Evolutionary conservation across 1,140 invertebrate species (phyloP).

Genomic region (Trichomalopsis sarcophagae): DNA sequence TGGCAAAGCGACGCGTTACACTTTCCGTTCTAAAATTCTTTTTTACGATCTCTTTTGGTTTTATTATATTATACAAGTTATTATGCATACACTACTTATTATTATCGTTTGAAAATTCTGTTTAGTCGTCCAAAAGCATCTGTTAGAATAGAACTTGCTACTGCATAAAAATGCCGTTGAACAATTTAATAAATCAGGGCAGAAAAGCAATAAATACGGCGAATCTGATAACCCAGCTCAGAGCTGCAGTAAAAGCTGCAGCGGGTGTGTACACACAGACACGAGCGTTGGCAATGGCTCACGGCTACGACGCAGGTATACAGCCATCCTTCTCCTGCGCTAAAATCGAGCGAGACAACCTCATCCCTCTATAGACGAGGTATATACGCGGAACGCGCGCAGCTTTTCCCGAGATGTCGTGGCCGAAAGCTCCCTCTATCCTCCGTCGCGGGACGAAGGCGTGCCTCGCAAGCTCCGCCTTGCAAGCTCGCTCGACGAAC

Average conservation of each 20-base stretch:
- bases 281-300: too few relatives aligned
- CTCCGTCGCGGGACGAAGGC: slow-evolving; percentile 59
- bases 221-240: not conserved
- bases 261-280: too few relatives aligned
- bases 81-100: too few relatives aligned
- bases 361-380: not conserved
- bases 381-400: slow-evolving; percentile 15
- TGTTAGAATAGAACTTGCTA: too few relatives aligned
- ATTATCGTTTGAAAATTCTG: too few relatives aligned
- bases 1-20: not conserved
- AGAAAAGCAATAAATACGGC: not conserved
- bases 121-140: too few relatives aligned
- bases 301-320: too few relatives aligned
- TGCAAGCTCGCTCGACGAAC: slow-evolving; percentile 64
- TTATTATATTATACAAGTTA: too few relatives aligned
- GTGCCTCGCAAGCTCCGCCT: slow-evolving; percentile 71
- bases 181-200: slow-evolving; percentile 1
- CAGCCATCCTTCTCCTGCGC: not conserved
- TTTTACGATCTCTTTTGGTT: too few relatives aligned
- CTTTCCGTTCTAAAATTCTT: too few relatives aligned
- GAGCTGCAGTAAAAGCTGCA: not conserved
- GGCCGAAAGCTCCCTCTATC: slow-evolving; percentile 61
- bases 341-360: not conserved
- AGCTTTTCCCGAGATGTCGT: slow-evolving; percentile 51
- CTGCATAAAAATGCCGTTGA: not conserved